Base-by-base conservation (phyloP, 2,113 vertebrate species). In the Dolichotis patagonum region DNA sequence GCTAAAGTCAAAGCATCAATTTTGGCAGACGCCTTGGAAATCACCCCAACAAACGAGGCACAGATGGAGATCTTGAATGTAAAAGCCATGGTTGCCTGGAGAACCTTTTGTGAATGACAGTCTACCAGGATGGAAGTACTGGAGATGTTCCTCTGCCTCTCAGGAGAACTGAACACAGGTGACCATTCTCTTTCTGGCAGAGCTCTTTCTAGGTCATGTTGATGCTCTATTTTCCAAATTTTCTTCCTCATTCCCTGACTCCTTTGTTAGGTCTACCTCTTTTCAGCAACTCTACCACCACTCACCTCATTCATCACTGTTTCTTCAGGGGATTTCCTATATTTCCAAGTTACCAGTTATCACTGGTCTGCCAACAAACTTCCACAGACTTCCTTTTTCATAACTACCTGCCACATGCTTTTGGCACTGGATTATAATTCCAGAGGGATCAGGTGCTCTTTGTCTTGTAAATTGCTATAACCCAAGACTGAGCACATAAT, bases 1-100 rank as follows among this genome's bases (percentile, higher is more conserved):
- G 60, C 35, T 43, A 26, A 91, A 89, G 35, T 81, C 49, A 89
- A 85, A 88, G 65, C 41, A 19, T 75, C 35, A 41, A 20, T 90
- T 96, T 75, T 81, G 69, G 63, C 62, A 81, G 41, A 52, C 32
- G 69, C 62, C 41, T 38, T 88, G 90, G 87, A 96, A 80, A 60
- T 30, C 5, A 26, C 65, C 60, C 67, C 38, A 92, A n/a, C n/a
- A 85, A 71, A 78, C 32, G 88, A 62, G 81, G 8, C 22, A 52
- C 17, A 52, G 35, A 30, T 65, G 13, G 46, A 82, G 12, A 58
- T 3, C 0, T 38, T 58, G 52, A 14, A 78, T 20, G 28, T n/a
- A 82, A 92, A 84, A n/a, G n/a, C 4, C 41, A 9, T 35, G 62
- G 78, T 1, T 52, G 12, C 17, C 71, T 14, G 46, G 49, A 46